phyloP scores from a whole-genome alignment of 2,888 invertebrate species.

The Cephus pulcher region DNA sequence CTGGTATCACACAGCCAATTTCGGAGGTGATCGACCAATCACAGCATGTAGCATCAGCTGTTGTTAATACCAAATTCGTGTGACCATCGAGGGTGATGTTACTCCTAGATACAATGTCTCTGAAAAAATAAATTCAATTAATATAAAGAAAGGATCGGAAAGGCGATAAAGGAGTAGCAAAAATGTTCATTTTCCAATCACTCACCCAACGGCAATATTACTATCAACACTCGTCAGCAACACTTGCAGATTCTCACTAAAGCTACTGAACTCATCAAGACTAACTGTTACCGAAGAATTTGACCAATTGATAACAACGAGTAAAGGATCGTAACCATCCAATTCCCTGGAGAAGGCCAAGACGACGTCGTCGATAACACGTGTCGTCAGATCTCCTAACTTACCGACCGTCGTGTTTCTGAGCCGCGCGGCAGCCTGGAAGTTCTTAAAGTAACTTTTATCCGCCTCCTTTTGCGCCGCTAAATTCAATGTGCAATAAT shows the following conservation, averaged over 20 bases:
- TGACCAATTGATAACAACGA: slow-evolving; percentile 10
- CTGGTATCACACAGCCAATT: too few species aligned
- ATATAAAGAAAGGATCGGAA: too few species aligned
- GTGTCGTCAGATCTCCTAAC: slow-evolving; percentile 71
- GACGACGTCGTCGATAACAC: slow-evolving; percentile 69
- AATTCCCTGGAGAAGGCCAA: slow-evolving; percentile 63
- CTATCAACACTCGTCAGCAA: slow-evolving; percentile 22
- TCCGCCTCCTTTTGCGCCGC: slow-evolving; percentile 65
- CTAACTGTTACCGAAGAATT: neutral
- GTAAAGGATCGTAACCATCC: neutral
- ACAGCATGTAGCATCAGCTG: too few species aligned
- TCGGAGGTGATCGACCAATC: too few species aligned
- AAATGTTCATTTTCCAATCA: too few species aligned
- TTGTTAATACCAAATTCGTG: too few species aligned
- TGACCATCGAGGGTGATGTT: too few species aligned
- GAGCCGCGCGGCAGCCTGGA: slow-evolving; percentile 70
- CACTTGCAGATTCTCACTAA: slow-evolving; percentile 11
- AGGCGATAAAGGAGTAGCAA: too few species aligned
- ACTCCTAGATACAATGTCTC: too few species aligned
- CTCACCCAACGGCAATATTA: slow-evolving; percentile 3
- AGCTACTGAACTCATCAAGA: neutral
- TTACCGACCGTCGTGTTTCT: slow-evolving; percentile 69
- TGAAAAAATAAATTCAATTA: too few species aligned
- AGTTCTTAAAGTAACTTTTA: slow-evolving; percentile 74
- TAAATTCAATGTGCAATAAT: slow-evolving; percentile 73